phyloP scores from a whole-genome alignment of 2,888 invertebrate genomes.

The Galerucella calmariensis region DNA sequence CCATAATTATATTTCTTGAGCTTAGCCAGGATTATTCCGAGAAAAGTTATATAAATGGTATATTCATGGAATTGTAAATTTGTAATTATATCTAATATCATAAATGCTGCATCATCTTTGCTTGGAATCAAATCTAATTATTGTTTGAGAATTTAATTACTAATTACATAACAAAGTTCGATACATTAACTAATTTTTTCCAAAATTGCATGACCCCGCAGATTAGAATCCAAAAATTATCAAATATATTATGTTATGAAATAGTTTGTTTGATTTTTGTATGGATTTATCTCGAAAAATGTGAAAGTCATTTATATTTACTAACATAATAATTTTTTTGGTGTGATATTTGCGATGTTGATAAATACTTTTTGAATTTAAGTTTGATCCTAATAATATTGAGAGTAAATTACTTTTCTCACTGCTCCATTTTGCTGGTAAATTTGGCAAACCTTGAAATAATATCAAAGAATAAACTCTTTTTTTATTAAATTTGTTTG shows the following conservation, averaged over 20 bases:
- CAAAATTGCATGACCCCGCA: neutral
- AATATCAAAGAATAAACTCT: neutral
- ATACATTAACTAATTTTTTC: neutral
- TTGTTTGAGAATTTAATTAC: neutral
- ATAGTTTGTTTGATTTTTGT: neutral
- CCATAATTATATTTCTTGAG: too few species aligned
- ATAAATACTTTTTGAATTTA: neutral
- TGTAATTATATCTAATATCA: neutral
- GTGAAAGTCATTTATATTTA: neutral
- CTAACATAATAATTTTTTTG: neutral
- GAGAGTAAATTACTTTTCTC: too few species aligned
- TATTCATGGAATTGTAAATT: too few species aligned
- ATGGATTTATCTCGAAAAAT: neutral
- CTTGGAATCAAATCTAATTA: neutral
- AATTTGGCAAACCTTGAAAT: neutral
- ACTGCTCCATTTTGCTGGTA: too few species aligned
- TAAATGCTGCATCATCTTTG: neutral
- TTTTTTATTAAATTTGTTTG: conserved; percentile 7
- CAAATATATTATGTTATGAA: neutral
- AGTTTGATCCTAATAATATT: too few species aligned
- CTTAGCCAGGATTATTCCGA: too few species aligned
- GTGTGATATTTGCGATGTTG: neutral
- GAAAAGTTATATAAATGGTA: too few species aligned
- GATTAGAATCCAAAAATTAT: neutral
- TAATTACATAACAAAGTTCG: neutral